These are phyloP conservation scores for Orthosia incerta DNA, from an alignment of 2,888 invertebrate species.

Conservation along the genomic window DNA sequence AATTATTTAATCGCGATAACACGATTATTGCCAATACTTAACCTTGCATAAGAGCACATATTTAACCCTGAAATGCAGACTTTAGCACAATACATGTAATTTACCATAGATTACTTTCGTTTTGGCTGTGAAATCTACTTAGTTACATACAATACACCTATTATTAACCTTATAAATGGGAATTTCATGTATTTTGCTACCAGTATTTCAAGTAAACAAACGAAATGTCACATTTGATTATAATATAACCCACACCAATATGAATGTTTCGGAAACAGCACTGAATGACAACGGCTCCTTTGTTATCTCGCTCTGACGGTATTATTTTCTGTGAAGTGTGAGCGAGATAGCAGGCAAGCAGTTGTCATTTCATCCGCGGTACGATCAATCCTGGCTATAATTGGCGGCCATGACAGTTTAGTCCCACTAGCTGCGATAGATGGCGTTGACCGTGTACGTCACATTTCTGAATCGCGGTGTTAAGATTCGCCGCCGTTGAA, in stretches of 20 bases:
- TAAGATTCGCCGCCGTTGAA: constrained; percentile 48
- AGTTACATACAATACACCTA: too few relatives aligned
- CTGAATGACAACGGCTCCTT: background rate
- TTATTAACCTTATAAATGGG: too few relatives aligned
- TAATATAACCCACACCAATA: background rate
- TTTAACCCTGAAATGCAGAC: background rate
- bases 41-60: background rate
- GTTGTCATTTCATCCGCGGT: background rate
- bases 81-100: background rate
- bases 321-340: background rate
- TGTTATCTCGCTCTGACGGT: constrained; percentile 18
- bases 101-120: background rate
- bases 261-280: background rate
- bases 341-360: constrained; percentile 7
- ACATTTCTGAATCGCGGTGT: constrained; percentile 46
- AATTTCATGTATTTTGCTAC: too few relatives aligned
- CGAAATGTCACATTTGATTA: constrained; percentile 3
- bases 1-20: background rate
- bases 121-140: background rate
- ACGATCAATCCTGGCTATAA: background rate
- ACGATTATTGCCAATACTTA: constrained; percentile 5
- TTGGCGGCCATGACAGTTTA: constrained; percentile 9
- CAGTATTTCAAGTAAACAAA: constrained; percentile 10
- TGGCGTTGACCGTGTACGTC: constrained; percentile 37
- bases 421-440: constrained; percentile 24